These are phyloP conservation scores for Pelmatolapia mariae DNA, from an alignment of 2,113 vertebrate species.

Conservation along the genomic window DNA sequence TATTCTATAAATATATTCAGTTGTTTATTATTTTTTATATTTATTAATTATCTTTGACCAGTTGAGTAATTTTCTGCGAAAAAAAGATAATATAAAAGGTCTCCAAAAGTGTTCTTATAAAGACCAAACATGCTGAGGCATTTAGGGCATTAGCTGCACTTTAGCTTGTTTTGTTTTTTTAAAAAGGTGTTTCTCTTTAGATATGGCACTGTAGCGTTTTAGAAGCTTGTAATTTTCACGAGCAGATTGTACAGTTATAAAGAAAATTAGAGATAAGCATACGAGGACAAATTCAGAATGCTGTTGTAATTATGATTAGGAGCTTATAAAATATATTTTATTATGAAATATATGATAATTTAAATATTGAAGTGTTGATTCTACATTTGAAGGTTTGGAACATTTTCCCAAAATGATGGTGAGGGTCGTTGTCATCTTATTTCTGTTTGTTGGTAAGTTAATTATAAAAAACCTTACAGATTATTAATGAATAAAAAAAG, in stretches of 20 bases:
- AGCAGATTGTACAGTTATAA: accelerated
- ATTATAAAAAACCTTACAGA: background rate
- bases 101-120: background rate
- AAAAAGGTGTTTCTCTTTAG: background rate
- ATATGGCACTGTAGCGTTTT: background rate
- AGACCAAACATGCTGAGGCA: background rate
- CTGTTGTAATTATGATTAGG: accelerated
- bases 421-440: background rate
- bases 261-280: background rate
- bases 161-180: background rate
- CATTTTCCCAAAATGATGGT: background rate
- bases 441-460: background rate
- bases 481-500: background rate
- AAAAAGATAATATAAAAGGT: background rate
- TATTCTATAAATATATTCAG: background rate
- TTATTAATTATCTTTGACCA: background rate
- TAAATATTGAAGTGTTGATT: background rate
- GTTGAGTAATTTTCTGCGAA: background rate
- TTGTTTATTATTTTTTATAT: background rate
- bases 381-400: background rate
- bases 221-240: background rate
- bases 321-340: accelerated
- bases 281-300: background rate
- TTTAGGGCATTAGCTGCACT: accelerated
- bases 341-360: background rate